Evolutionary conservation across 2,797 vertebrate species (phyloP), one percentile per base, ranked within the genome.

Genomic region (Danio tinwini): DNA sequence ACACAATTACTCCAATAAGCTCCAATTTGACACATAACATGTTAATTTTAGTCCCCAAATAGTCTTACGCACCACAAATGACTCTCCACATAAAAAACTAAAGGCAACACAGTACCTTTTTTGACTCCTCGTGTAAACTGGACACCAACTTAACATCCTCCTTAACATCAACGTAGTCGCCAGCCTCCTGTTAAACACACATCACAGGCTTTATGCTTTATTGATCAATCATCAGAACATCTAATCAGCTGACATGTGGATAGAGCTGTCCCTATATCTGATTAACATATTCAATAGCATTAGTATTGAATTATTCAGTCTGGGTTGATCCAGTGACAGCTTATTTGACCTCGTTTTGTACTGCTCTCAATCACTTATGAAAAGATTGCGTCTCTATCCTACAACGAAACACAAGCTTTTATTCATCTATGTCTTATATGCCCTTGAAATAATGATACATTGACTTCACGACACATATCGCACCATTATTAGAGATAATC

Each of bases 401-500:
- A 49, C 62, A 80, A 40, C 29, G 44, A 65, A 65, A 65, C 47
- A 6, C 40, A 45, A 80, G 47, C 11, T 59, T 73, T 80, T 39
- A 73, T 72, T 73, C 78, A 65, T 16, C 37, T 63, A 61, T 52
- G 65, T 61, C 76, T 70, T 42, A 47, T 56, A 80, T 8, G 79
- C 73, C 84, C 76, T 81, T 83, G 76, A 64, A 39, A 45, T 80
- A 58, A 71, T 74, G 45, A 74, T 79, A 62, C 73, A 72, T 65
- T 81, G 67, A 81, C 82, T 21, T 44, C 56, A 16, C 74, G 45
- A 69, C 68, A 62, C 78, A 77, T 71, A 65, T 82, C 81, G 17
- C 69, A 9, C 87, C 67, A 63, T 80, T 78, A 76, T 81, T 86
- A 90, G 90, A 69, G 91, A 90, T 93, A 91, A 95, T 92, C 94